A percentile compares a stretch with the other conserved stretches of the same genome.
Conservation (phyloP, 2,888 invertebrate genomes). For the Epistrophella euchroma region DNA sequence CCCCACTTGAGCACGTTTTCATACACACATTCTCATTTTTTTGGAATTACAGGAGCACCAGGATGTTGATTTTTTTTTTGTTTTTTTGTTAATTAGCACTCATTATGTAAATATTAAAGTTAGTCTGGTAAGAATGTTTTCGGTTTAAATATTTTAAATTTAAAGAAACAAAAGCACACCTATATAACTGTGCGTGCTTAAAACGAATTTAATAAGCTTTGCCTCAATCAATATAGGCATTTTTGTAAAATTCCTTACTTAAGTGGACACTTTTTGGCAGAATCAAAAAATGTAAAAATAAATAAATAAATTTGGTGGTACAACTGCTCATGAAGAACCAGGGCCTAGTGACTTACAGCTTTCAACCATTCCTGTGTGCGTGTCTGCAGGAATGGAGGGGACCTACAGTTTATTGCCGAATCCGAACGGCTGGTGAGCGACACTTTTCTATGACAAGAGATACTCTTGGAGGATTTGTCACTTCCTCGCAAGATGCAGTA, state of each 20-base stretch:
- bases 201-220: neutral
- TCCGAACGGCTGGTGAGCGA: no score
- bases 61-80: neutral
- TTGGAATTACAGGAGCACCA: neutral
- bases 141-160: neutral
- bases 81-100: constrained; percentile 14
- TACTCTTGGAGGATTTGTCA: no score
- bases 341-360: no score
- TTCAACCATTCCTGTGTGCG: no score
- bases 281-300: no score
- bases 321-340: no score
- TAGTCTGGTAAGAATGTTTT: neutral
- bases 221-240: neutral
- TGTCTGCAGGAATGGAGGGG: no score
- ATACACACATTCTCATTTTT: neutral
- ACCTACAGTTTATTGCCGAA: no score
- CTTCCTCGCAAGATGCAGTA: no score
- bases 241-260: neutral
- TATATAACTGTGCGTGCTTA: neutral
- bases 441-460: no score
- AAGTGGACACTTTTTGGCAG: no score
- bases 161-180: neutral
- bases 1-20: neutral
- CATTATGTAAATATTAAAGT: constrained; percentile 11
- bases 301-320: no score